phyloP scores from a whole-genome alignment of 2,113 vertebrate genomes.

The Phodopus roborovskii region DNA sequence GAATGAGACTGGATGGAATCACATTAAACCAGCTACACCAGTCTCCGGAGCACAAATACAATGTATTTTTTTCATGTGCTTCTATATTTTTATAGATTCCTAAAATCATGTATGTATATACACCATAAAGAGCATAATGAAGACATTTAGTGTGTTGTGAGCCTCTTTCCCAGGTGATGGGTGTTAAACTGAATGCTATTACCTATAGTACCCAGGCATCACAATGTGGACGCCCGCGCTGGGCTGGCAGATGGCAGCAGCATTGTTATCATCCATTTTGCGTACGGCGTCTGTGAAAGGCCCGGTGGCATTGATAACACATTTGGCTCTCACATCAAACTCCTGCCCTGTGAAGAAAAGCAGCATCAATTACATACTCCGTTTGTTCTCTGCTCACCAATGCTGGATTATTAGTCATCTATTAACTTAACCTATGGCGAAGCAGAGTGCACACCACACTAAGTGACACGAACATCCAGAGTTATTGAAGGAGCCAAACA shows the following conservation, averaged over 20 bases:
- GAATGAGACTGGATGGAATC: neutral
- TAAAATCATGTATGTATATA: neutral
- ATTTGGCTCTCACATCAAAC: constrained; percentile 99
- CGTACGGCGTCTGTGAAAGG: constrained; percentile 94
- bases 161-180: neutral
- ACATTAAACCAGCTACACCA: neutral
- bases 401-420: constrained; percentile 91
- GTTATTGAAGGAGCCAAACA: neutral
- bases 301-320: constrained; percentile 98
- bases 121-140: neutral
- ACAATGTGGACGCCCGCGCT: constrained; percentile 93
- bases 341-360: constrained; percentile 97
- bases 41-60: neutral
- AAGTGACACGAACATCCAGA: constrained; percentile 54
- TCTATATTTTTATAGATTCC: neutral
- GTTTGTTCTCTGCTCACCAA: constrained; percentile 89
- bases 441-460: constrained; percentile 76
- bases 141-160: neutral
- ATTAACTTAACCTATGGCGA: constrained; percentile 88
- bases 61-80: neutral
- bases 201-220: constrained; percentile 96
- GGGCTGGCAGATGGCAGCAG: constrained; percentile 94
- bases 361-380: constrained; percentile 92
- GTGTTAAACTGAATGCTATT: constrained; percentile 61
- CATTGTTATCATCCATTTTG: constrained; percentile 95